Evolutionary conservation across 2,797 vertebrate genomes (phyloP).

Genomic region (Mormyrus proboscirostris): DNA sequence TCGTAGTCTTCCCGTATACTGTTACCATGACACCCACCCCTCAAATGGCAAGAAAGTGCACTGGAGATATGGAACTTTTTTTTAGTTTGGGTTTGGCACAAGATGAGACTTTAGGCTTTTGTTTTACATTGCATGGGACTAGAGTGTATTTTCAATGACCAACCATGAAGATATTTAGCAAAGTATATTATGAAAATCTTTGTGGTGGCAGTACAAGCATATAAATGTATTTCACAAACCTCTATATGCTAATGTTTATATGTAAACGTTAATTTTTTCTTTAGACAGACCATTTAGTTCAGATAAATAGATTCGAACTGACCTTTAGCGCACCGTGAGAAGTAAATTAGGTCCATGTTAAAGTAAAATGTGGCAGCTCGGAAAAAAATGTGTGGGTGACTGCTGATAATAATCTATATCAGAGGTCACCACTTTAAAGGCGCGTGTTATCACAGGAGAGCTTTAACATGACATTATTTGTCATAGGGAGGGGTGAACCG

Average conservation of each 20-base stretch:
- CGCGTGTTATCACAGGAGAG: conserved; percentile 7
- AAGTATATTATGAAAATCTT: neutral
- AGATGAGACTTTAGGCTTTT: neutral
- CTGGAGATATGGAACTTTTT: neutral
- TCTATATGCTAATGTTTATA: neutral
- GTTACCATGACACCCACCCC: conserved; percentile 8
- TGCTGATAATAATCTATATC: neutral
- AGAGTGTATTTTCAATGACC: neutral
- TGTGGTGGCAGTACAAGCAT: neutral
- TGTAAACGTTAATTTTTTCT: neutral
- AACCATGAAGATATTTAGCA: neutral
- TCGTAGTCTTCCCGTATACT: neutral
- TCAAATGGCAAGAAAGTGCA: neutral
- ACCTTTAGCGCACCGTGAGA: neutral
- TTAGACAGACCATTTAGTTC: neutral
- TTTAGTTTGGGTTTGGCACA: neutral
- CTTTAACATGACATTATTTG: conserved; percentile 10
- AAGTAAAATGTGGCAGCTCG: neutral
- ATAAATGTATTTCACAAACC: neutral
- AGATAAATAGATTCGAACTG: neutral
- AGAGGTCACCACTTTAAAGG: neutral
- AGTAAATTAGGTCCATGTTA: neutral
- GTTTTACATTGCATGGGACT: neutral
- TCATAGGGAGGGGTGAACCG: neutral
- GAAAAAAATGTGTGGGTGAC: neutral